Evolutionary conservation across 2,797 vertebrate species (phyloP).

Genomic region (Phataginus tetradactyla): DNA sequence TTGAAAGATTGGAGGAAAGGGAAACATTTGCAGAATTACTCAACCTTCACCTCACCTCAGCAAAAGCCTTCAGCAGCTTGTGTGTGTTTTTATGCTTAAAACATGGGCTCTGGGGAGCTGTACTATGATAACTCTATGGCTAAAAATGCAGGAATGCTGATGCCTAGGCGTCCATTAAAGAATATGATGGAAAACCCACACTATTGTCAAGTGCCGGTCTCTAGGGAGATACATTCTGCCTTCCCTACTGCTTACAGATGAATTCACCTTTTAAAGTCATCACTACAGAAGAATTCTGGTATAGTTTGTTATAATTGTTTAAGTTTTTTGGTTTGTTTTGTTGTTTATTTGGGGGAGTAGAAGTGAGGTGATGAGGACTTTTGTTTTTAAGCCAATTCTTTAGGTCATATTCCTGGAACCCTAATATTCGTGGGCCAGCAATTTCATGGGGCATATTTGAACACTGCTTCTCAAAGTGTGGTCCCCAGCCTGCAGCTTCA

Average conservation of each 20-base stretch:
- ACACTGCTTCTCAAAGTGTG: neutral
- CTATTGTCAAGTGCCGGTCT: slow-evolving; percentile 61
- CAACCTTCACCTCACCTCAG: slow-evolving; percentile 43
- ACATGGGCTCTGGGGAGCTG: neutral
- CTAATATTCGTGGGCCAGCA: neutral
- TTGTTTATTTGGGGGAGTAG: slow-evolving; percentile 28
- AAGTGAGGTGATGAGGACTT: neutral
- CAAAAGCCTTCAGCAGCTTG: slow-evolving; percentile 1
- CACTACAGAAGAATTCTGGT: neutral
- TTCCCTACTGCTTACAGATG: slow-evolving; percentile 54
- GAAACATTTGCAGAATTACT: slow-evolving; percentile 64
- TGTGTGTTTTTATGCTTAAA: neutral
- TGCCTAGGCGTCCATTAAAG: slow-evolving; percentile 40
- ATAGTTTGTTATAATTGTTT: neutral
- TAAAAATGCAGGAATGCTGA: neutral
- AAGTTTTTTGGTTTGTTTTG: neutral
- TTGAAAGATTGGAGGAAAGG: neutral
- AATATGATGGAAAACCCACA: slow-evolving; percentile 46
- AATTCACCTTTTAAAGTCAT: slow-evolving; percentile 58
- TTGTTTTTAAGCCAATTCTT: slow-evolving; percentile 18
- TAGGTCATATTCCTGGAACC: neutral
- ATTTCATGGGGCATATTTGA: neutral
- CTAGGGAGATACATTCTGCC: slow-evolving; percentile 64
- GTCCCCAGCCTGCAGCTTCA: neutral
- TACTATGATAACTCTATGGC: neutral